Base-by-base conservation (phyloP, 2,888 invertebrate species). In the Volucella inanis region DNA sequence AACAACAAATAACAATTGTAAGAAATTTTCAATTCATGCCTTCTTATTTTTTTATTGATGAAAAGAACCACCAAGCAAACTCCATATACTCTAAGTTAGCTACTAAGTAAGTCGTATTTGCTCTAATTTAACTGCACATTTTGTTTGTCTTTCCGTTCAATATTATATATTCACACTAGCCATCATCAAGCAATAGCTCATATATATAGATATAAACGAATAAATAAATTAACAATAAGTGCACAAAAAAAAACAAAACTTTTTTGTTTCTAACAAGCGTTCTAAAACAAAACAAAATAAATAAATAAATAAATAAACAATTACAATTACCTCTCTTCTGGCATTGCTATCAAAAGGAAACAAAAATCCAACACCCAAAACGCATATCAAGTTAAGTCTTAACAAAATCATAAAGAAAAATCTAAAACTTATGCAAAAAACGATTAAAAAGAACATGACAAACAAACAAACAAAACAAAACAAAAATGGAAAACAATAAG, bases 341-440 rank as follows among this genome's bases (percentile, higher is more conserved):
- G 49, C 49, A 41, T 54, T 47, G 38, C 49, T 64, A 18, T 50
- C 50, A 38, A 52, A 9, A 43, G 18, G 31, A 10, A 72, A 22
- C 11, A 47, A 62, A 31, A 31, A n/a, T 15, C 3, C 14, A 62
- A 62, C 31, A 57, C 9, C 12, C 11, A 54, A 45, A 54, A 55
- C 70, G 57, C 68, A 81, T 80, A 81, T 81, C 80, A 70, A 81
- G 80, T 68, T 74, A 18, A 68, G 61, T 70, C 74, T n/a, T 47
- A 76, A 41, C 65, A 76, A 57, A 41, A 41, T 41, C 39, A 15
- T 14, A 39, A 64, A 64, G 43, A 45, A 70, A 54, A 54, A 55
- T 55, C 10, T 43, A 52, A 52, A 65, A 54, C 54, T 75, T 77
- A 79, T 82, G 77, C 62, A 64, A 65, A 65, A 41, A 18, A 65